phyloP scores from a whole-genome alignment of 1,140 invertebrate genomes.

The Caenorhabditis brenneri region DNA sequence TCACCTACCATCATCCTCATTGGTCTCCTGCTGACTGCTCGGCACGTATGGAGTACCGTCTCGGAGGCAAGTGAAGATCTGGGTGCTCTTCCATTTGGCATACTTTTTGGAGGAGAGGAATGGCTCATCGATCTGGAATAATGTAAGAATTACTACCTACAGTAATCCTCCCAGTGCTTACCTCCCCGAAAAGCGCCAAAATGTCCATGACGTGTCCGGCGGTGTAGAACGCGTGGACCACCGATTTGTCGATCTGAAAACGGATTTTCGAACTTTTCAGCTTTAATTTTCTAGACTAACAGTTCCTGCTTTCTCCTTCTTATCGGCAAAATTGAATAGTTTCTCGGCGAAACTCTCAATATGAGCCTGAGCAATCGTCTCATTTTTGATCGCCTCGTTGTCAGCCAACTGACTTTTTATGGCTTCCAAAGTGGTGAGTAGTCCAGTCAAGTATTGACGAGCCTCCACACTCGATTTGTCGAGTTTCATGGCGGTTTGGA shows the following conservation, averaged over 20 bases:
- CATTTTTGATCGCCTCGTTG: conserved; percentile 81
- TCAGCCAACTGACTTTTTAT: conserved; percentile 71
- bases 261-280: background rate
- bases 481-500: conserved; percentile 76
- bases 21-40: conserved; percentile 72
- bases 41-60: conserved; percentile 86
- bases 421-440: conserved; percentile 93
- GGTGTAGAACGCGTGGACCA: conserved; percentile 95
- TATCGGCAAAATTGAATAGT: conserved; percentile 90
- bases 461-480: conserved; percentile 75
- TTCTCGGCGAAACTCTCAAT: conserved; percentile 94
- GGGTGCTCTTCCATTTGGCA: conserved; percentile 97
- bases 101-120: conserved; percentile 83
- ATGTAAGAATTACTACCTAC: background rate
- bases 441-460: conserved; percentile 75
- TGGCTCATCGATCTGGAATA: conserved; percentile 56
- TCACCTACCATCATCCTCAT: conserved; percentile 25
- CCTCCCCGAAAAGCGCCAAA: conserved; percentile 82
- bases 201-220: conserved; percentile 92
- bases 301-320: conserved; percentile 81
- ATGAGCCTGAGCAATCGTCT: conserved; percentile 87
- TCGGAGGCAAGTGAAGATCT: conserved; percentile 95
- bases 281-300: conserved; percentile 59
- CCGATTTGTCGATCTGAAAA: conserved; percentile 77
- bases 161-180: conserved; percentile 51